Base-by-base conservation (phyloP, 2,797 vertebrate genomes). In the Syndactyla subalaris region DNA sequence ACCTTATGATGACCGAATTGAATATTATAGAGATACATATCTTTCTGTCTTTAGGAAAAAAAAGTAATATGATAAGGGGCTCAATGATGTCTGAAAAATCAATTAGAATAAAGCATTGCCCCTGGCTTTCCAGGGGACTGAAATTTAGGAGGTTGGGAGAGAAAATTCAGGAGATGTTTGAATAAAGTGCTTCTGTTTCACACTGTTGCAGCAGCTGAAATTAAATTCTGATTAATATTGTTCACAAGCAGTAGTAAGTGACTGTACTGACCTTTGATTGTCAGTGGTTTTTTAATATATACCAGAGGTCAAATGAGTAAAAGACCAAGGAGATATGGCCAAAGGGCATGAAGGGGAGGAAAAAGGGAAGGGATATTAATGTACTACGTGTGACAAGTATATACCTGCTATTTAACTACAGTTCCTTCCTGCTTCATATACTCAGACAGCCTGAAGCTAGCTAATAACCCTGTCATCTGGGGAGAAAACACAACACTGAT, bases 391-490 rank as follows among this genome's bases (percentile, higher is more conserved):
- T 73, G 41, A 10, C 27, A 51, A 23, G 32, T 88, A 65, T 30
- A 8, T 32, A 43, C 14, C 80, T 59, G 22, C 46, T 45, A 20
- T 62, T 61, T 61, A 67, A 81, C 59, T 61, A 36, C 34, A 57
- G 46, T 52, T 72, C 23, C 3, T 83, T 78, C 43, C 85, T 75
- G 43, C 39, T 85, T 61, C 63, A 48, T 55, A 29, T 72, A 77
- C 51, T 7, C 55, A 82, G 94, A 88, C 85, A 91, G 45, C 59
- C 46, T 43, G 77, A 83, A 84, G 67, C 80, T 89, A 88, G 91
- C 87, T 84, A 94, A 97, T 75, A 79, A 85, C 24, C 48, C 85
- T 94, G 75, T 92, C 85, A 85, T 91, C 89, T 88, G 67, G 76
- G 91, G 82, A 73, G 84, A 93, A 75, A 89, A 81, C 89, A 38